These are phyloP conservation scores for Tapirus terrestris DNA, from an alignment of 2,113 vertebrate species.

Conservation along the genomic window DNA sequence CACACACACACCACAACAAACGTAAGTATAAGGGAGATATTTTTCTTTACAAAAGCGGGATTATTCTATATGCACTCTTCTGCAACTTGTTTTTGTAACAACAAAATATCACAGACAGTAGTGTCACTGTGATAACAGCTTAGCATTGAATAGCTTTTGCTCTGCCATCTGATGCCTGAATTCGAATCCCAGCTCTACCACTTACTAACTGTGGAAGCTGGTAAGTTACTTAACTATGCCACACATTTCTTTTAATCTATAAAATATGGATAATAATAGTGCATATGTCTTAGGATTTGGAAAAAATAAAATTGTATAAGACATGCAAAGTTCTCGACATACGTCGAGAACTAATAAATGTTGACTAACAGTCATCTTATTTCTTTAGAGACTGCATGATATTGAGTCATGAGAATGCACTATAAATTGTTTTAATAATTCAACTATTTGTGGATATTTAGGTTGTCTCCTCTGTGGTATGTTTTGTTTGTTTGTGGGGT, in stretches of 20 bases:
- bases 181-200: not conserved
- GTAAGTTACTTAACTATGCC: not conserved
- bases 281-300: not conserved
- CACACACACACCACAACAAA: not conserved
- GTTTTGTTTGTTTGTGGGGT: not conserved
- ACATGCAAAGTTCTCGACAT: not conserved
- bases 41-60: not conserved
- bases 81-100: not conserved
- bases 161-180: not conserved
- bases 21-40: not conserved
- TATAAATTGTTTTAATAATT: not conserved
- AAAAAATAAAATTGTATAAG: not conserved
- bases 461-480: not conserved
- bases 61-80: not conserved
- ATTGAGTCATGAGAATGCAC: not conserved
- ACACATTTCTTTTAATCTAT: not conserved
- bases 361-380: not conserved
- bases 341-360: not conserved
- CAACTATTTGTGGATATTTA: not conserved
- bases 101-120: not conserved
- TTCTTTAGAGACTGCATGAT: not conserved
- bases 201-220: not conserved
- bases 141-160: not conserved
- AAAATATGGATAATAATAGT: not conserved
- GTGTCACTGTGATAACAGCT: not conserved